These are phyloP conservation scores for Camponotus pennsylvanicus DNA, from an alignment of 1,140 invertebrate genomes.

Conservation along the genomic window DNA sequence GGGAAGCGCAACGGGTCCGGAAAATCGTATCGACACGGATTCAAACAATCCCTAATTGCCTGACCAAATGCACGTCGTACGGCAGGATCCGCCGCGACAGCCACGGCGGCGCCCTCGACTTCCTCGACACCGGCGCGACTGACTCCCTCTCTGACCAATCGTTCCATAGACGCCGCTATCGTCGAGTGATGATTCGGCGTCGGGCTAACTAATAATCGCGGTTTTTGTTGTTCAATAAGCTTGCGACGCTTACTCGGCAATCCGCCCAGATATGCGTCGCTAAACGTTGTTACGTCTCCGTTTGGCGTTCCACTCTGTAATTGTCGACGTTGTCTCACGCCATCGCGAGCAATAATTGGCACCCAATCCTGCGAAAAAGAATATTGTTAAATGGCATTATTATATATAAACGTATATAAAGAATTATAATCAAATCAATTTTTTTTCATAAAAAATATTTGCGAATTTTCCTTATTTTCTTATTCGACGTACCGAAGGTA, in stretches of 20 bases:
- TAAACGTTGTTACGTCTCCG: slow-evolving; percentile 88
- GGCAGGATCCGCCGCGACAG: slow-evolving; percentile 81
- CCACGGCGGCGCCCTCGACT: slow-evolving; percentile 82
- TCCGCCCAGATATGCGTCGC: slow-evolving; percentile 93
- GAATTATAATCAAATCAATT: background rate
- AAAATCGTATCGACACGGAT: slow-evolving; percentile 81
- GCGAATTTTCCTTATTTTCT: background rate
- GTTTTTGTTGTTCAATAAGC: slow-evolving; percentile 87
- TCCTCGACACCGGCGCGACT: slow-evolving; percentile 81
- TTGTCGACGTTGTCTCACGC: slow-evolving; percentile 89
- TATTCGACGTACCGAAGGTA: slow-evolving; percentile 83
- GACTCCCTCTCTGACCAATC: slow-evolving; percentile 82
- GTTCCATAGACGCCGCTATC: slow-evolving; percentile 82
- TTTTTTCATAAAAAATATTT: background rate
- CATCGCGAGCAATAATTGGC: slow-evolving; percentile 92
- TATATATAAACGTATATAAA: background rate
- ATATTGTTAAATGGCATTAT: slow-evolving; percentile 3
- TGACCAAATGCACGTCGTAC: slow-evolving; percentile 84
- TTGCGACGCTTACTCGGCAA: slow-evolving; percentile 94
- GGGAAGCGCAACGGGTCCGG: slow-evolving; percentile 83
- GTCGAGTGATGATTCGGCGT: slow-evolving; percentile 78
- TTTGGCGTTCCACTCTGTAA: slow-evolving; percentile 71
- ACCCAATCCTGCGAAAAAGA: slow-evolving; percentile 90
- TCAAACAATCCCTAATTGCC: slow-evolving; percentile 83
- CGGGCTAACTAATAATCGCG: slow-evolving; percentile 80